phyloP scores from a whole-genome alignment of 2,888 invertebrate genomes.

The Zaprionus obscuricornis region DNA sequence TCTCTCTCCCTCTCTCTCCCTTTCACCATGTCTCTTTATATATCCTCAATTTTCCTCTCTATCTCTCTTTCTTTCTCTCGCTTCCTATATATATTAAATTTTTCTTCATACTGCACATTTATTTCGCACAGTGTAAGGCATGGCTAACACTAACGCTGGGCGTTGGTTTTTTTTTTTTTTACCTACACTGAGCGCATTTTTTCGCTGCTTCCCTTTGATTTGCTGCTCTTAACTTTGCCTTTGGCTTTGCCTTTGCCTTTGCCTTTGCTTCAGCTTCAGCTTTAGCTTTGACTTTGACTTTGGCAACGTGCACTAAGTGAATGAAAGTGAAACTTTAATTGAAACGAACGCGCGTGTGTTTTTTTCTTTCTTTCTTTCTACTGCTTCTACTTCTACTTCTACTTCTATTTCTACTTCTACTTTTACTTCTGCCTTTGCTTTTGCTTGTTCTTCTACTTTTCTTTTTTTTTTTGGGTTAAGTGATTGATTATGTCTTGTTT shows the following conservation, averaged over 20 bases:
- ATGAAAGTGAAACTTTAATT: conserved; percentile 72
- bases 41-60: too few species aligned
- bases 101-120: too few species aligned
- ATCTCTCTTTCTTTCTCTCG: too few species aligned
- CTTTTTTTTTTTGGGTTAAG: conserved; percentile 58
- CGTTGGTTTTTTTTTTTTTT: conserved; percentile 4
- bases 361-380: neutral
- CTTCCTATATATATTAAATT: too few species aligned
- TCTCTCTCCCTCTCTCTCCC: neutral
- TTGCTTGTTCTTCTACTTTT: neutral
- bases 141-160: neutral
- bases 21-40: neutral
- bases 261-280: too few species aligned
- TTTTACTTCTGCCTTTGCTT: too few species aligned
- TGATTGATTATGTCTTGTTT: conserved; percentile 75
- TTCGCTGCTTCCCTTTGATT: neutral
- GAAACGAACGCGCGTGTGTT: conserved; percentile 57
- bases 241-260: too few species aligned
- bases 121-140: conserved; percentile 9
- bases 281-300: too few species aligned
- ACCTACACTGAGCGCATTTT: neutral
- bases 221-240: neutral
- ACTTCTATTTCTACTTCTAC: too few species aligned
- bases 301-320: conserved; percentile 45
- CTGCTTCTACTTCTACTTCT: too few species aligned